These are phyloP conservation scores for Scaptodrosophila lebanonensis DNA, from an alignment of 1,140 invertebrate species.

Conservation along the genomic window DNA sequence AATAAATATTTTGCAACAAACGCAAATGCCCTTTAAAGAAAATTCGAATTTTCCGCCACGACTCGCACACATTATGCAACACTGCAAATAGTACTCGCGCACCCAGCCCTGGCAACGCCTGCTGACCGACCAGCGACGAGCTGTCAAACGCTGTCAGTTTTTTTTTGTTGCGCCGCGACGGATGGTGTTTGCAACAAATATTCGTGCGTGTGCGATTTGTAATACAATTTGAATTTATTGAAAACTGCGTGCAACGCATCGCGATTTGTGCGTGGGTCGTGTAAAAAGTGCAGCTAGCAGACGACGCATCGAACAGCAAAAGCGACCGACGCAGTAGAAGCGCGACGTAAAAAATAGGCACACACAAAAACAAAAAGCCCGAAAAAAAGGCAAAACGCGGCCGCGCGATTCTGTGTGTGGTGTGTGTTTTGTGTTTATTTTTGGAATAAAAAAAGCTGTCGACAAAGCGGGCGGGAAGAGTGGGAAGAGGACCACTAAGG, in stretches of 20 bases:
- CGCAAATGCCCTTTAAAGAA: neutral
- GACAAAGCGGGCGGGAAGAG: constrained; percentile 12
- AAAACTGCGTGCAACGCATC: constrained; percentile 12
- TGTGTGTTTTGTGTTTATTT: constrained; percentile 43
- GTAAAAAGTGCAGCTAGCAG: constrained; percentile 17
- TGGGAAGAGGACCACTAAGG: constrained; percentile 25
- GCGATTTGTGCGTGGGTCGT: constrained; percentile 1
- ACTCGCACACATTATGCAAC: constrained; percentile 40
- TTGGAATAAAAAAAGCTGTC: constrained; percentile 46
- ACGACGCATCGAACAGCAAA: constrained; percentile 31
- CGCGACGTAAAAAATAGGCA: constrained; percentile 1
- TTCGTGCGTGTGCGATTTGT: constrained; percentile 43
- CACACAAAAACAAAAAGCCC: constrained; percentile 5
- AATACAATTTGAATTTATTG: constrained; percentile 37
- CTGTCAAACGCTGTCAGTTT: constrained; percentile 56
- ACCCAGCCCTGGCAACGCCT: constrained; percentile 25
- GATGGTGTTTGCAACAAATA: constrained; percentile 26
- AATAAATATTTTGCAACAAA: neutral
- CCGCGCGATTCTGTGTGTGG: constrained; percentile 2
- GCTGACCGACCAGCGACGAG: constrained; percentile 45
- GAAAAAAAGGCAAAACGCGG: too few species aligned
- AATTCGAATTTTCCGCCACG: constrained; percentile 30
- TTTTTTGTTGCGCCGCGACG: constrained; percentile 43
- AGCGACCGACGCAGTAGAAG: neutral
- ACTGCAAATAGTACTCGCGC: constrained; percentile 26